Conservation (phyloP, 2,113 vertebrate species). For the Paramormyrops kingsleyae region DNA sequence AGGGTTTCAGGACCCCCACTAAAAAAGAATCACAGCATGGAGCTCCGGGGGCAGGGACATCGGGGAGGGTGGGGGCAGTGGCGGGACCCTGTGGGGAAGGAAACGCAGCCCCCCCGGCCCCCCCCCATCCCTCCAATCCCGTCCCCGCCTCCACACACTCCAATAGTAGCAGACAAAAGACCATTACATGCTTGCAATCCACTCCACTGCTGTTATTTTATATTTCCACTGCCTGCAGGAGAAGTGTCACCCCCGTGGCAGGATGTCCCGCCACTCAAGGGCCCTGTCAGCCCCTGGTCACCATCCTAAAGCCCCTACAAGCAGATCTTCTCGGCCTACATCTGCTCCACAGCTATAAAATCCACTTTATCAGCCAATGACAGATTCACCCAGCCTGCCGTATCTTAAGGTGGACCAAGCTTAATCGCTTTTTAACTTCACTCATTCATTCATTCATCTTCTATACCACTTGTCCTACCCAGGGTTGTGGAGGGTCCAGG, state of each 20-base stretch:
- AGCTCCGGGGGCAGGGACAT: constrained; percentile 44
- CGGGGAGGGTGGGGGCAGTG: constrained; percentile 57
- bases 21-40: constrained; percentile 46
- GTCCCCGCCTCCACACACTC: neutral
- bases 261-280: neutral
- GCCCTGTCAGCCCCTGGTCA: neutral
- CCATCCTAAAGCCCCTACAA: neutral
- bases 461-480: neutral
- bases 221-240: constrained; percentile 64
- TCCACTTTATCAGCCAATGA: neutral
- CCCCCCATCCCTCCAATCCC: constrained; percentile 44
- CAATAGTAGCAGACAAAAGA: constrained; percentile 77
- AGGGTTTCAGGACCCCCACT: constrained; percentile 43
- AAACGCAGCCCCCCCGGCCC: constrained; percentile 67
- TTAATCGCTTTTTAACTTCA: neutral
- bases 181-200: constrained; percentile 95
- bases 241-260: constrained; percentile 62
- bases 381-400: neutral
- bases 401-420: neutral
- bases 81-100: constrained; percentile 72
- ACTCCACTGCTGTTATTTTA: constrained; percentile 84
- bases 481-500: neutral
- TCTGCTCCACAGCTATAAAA: neutral
- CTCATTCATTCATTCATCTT: neutral
- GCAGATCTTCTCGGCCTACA: neutral